Percentiles rank a stretch among this genome's conserved stretches.
Conservation (phyloP, 2,797 vertebrate genomes). For the Ptychadena robeensis region DNA sequence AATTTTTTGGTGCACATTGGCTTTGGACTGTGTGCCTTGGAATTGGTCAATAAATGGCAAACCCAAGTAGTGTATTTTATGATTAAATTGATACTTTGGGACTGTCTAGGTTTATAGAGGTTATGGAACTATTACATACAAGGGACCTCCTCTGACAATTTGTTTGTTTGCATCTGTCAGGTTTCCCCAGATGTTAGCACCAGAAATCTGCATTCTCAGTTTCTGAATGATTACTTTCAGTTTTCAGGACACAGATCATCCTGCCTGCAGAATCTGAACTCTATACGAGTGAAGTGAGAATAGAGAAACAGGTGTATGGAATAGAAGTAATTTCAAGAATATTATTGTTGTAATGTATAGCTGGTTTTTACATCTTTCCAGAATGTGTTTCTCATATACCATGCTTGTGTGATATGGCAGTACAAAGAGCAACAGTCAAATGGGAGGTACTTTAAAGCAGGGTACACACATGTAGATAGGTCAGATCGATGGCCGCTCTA, state of each 20-base stretch:
- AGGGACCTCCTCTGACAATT: background rate
- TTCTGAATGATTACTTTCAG: constrained; percentile 24
- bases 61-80: too few species aligned
- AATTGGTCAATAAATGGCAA: too few species aligned
- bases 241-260: background rate
- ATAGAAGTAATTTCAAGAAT: background rate
- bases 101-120: too few species aligned
- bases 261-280: background rate
- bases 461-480: too few species aligned
- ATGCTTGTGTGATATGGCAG: too few species aligned
- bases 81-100: too few species aligned
- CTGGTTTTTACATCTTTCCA: too few species aligned
- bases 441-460: background rate
- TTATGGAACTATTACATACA: background rate
- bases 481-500: too few species aligned
- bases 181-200: background rate
- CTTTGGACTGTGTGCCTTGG: too few species aligned
- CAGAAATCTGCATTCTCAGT: background rate
- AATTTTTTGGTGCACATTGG: too few species aligned
- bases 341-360: too few species aligned
- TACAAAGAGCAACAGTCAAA: background rate
- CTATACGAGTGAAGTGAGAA: background rate
- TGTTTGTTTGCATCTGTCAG: background rate
- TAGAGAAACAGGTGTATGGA: background rate
- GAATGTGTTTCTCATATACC: too few species aligned